phyloP scores from a whole-genome alignment of 1,140 invertebrate species.

The Cherax quadricarinatus region DNA sequence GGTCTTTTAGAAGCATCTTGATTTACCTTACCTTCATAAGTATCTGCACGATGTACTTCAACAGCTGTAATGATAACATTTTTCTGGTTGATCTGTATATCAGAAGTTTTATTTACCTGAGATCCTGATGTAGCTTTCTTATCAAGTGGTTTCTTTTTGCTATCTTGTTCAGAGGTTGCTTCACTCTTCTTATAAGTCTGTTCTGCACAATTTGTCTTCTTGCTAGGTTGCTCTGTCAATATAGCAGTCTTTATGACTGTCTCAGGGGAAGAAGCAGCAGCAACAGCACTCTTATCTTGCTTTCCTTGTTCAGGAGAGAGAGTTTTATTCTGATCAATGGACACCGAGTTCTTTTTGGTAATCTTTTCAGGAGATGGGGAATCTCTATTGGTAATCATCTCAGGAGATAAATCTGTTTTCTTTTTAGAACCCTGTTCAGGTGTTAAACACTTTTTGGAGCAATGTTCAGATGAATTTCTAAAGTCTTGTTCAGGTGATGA shows the following conservation, averaged over 20 bases:
- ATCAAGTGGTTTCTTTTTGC: slow-evolving; percentile 5
- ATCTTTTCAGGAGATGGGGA: neutral
- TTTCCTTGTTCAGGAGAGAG: neutral
- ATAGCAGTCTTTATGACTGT: neutral
- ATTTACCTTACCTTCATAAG: slow-evolving; percentile 39
- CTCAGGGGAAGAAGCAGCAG: neutral
- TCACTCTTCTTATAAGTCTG: neutral
- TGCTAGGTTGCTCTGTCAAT: neutral
- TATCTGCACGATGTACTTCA: slow-evolving; percentile 59
- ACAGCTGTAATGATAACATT: slow-evolving; percentile 60
- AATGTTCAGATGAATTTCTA: neutral
- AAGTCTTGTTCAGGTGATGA: neutral
- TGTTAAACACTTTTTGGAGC: neutral
- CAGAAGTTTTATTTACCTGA: neutral
- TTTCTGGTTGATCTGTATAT: slow-evolving; percentile 29
- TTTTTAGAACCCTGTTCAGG: slow-evolving; percentile 4
- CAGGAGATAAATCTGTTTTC: neutral
- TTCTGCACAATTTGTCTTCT: neutral
- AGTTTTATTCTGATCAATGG: neutral
- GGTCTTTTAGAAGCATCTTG: slow-evolving; percentile 6
- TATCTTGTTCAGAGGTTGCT: neutral
- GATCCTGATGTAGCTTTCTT: neutral
- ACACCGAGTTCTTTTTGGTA: neutral
- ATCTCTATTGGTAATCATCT: neutral
- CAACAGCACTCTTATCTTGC: neutral